Evolutionary conservation across 2,888 invertebrate genomes (phyloP).

Genomic region (Meandrusa payeni): DNA sequence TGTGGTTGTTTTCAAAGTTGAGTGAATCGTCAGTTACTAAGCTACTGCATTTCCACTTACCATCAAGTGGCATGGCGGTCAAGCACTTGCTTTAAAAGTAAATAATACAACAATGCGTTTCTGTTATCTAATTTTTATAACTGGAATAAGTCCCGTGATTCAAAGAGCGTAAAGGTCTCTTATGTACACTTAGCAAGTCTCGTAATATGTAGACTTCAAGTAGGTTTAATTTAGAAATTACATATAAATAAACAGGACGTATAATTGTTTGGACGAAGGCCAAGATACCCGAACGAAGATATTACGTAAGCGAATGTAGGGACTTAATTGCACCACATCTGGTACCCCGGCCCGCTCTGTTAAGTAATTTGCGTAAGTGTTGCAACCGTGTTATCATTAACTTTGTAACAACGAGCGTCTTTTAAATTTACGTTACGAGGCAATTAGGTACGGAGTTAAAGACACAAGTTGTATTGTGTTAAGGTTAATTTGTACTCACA

Average conservation of each 20-base stretch:
- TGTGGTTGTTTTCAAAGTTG: too few relatives aligned
- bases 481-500: too few relatives aligned
- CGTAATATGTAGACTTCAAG: background rate
- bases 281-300: slow-evolving; percentile 7
- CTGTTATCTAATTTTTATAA: too few relatives aligned
- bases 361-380: slow-evolving; percentile 22
- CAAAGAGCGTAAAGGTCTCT: too few relatives aligned
- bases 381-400: slow-evolving; percentile 17
- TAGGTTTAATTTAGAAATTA: slow-evolving; percentile 14
- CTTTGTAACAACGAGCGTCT: slow-evolving; percentile 8
- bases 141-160: too few relatives aligned
- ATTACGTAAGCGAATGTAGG: slow-evolving; percentile 12
- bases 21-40: too few relatives aligned
- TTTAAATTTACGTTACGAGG: background rate
- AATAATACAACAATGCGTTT: too few relatives aligned
- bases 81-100: too few relatives aligned
- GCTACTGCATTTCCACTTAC: too few relatives aligned
- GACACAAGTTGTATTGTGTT: too few relatives aligned
- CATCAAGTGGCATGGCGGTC: too few relatives aligned
- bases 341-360: slow-evolving; percentile 14
- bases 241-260: slow-evolving; percentile 7
- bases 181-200: too few relatives aligned
- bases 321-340: slow-evolving; percentile 23
- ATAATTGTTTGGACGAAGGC: slow-evolving; percentile 2
- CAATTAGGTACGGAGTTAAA: background rate